A percentile compares a stretch with the other conserved stretches of the same genome.
Conservation (phyloP, 2,797 vertebrate species). For the Parotocinclus haroldoi region DNA sequence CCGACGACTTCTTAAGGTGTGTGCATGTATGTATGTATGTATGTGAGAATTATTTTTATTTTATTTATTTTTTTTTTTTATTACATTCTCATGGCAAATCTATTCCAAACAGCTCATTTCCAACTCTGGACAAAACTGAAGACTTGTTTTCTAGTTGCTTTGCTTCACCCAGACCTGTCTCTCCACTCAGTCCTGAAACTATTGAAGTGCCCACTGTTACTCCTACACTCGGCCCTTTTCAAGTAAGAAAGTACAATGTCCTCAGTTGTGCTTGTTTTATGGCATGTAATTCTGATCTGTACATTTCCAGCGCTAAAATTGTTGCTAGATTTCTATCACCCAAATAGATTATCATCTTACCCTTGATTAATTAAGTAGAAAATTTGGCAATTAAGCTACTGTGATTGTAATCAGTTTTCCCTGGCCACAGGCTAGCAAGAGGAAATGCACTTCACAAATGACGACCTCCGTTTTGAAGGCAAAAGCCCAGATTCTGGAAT, state of each 20-base stretch:
- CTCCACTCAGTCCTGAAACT: constrained; percentile 15
- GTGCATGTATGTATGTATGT: no score
- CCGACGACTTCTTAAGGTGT: constrained; percentile 1
- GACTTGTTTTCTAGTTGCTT: constrained; percentile 7
- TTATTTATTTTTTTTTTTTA: background rate
- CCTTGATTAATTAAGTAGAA: no score
- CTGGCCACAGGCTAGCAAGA: constrained; percentile 23
- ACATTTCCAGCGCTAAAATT: no score
- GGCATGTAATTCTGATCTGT: no score
- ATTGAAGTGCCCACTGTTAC: constrained; percentile 12
- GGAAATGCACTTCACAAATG: constrained; percentile 5
- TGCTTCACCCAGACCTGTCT: background rate
- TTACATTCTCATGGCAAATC: background rate
- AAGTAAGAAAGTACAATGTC: constrained; percentile 2
- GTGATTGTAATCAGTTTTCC: background rate
- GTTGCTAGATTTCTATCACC: no score
- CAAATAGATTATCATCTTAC: no score
- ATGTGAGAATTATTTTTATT: no score
- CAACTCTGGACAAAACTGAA: background rate
- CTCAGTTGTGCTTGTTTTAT: no score
- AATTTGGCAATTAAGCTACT: background rate
- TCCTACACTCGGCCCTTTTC: constrained; percentile 13
- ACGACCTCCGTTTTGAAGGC: constrained; percentile 34
- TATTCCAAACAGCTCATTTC: constrained; percentile 14
- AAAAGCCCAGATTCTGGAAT: constrained; percentile 46